These are phyloP conservation scores for Polypedilum vanderplanki DNA, from an alignment of 1,140 invertebrate species.

Conservation along the genomic window DNA sequence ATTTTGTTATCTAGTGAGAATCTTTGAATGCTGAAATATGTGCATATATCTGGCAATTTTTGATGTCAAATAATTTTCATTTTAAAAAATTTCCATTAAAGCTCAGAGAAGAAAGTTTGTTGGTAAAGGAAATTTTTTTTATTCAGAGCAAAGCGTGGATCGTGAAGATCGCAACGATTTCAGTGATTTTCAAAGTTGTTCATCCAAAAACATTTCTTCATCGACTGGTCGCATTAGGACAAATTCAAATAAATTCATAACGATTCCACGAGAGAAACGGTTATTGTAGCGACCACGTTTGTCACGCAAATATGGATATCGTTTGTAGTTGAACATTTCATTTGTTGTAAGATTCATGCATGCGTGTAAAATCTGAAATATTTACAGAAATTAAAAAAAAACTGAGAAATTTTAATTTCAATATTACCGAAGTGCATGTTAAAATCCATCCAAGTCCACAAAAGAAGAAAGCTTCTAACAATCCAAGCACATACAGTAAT, in stretches of 20 bases:
- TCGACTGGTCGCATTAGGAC: constrained; percentile 69
- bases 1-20: no score
- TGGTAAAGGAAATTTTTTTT: not conserved
- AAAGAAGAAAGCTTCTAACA: constrained; percentile 74
- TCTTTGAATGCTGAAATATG: no score
- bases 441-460: constrained; percentile 79
- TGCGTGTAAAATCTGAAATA: constrained; percentile 68
- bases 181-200: constrained; percentile 47
- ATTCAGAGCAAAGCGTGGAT: constrained; percentile 15
- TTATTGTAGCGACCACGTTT: constrained; percentile 81
- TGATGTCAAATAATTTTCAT: no score
- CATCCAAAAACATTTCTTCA: constrained; percentile 61
- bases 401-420: constrained; percentile 30
- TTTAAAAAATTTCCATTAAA: no score
- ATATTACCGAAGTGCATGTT: constrained; percentile 77
- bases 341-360: constrained; percentile 90
- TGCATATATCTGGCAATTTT: no score
- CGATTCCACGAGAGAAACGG: constrained; percentile 77
- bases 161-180: constrained; percentile 7
- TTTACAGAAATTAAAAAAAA: constrained; percentile 28
- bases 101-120: no score
- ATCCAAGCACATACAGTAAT: constrained; percentile 68
- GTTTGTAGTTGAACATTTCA: constrained; percentile 88
- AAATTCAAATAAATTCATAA: constrained; percentile 82
- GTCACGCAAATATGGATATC: constrained; percentile 80